These are phyloP conservation scores for Orius laevigatus DNA, from an alignment of 1,140 invertebrate species.

Conservation along the genomic window DNA sequence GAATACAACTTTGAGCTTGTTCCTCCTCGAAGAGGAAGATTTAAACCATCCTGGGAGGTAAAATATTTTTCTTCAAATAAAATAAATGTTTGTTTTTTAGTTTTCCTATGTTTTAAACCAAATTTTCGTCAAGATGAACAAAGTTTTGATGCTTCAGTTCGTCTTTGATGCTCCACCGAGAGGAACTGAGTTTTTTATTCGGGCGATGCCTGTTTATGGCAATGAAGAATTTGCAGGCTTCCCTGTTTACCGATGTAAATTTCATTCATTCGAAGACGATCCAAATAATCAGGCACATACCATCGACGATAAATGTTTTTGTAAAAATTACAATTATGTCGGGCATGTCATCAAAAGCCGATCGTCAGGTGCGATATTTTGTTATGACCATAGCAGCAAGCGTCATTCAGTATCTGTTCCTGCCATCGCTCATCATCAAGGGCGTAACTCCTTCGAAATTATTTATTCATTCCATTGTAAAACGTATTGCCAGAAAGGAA, in stretches of 20 bases:
- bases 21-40: no score
- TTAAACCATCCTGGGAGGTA: no score
- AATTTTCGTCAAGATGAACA: conserved; percentile 40
- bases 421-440: conserved; percentile 24
- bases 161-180: conserved; percentile 9
- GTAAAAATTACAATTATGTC: conserved; percentile 11
- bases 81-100: no score
- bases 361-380: conserved; percentile 5
- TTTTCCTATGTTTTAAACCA: conserved; percentile 36
- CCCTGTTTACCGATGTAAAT: conserved; percentile 30
- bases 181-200: conserved; percentile 22
- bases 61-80: no score
- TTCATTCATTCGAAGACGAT: conserved; percentile 9
- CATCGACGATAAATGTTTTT: conserved; percentile 7
- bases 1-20: no score
- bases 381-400: conserved; percentile 11
- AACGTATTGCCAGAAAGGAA: conserved; percentile 58
- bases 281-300: not conserved
- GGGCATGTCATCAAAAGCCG: conserved; percentile 12
- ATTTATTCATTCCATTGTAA: conserved; percentile 64
- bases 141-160: conserved; percentile 36
- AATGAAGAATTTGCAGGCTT: conserved; percentile 37
- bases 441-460: conserved; percentile 38
- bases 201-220: conserved; percentile 37
- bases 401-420: conserved; percentile 31